These are phyloP conservation scores for Petaurus breviceps DNA, from an alignment of 2,113 vertebrate genomes.

Conservation along the genomic window DNA sequence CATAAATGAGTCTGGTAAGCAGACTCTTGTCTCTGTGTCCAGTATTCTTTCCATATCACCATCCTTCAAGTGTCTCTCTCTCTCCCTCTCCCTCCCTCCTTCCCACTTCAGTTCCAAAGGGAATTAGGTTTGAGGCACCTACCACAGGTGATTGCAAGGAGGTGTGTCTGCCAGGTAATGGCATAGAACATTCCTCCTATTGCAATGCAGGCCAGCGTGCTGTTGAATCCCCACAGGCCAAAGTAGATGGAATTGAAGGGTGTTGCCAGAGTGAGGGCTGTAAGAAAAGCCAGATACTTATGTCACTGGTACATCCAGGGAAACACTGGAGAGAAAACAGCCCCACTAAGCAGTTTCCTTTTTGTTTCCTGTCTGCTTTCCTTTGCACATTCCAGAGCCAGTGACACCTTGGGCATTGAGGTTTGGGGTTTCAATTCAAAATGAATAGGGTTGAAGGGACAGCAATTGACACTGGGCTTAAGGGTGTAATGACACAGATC, in stretches of 20 bases:
- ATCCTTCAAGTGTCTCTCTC: neutral
- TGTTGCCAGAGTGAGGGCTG: constrained; percentile 88
- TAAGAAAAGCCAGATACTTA: neutral
- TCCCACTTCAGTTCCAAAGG: neutral
- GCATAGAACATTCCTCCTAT: constrained; percentile 93
- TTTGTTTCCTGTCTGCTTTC: neutral
- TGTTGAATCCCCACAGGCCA: constrained; percentile 93
- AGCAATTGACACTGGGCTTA: neutral
- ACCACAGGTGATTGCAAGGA: constrained; percentile 91
- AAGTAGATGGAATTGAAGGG: constrained; percentile 91
- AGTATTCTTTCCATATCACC: neutral
- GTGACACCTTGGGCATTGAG: neutral
- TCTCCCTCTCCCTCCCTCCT: no score
- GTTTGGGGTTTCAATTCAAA: neutral
- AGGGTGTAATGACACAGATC: neutral
- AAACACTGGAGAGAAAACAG: neutral
- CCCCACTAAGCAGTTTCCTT: neutral
- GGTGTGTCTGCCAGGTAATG: constrained; percentile 92
- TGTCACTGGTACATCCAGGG: neutral
- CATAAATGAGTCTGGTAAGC: neutral
- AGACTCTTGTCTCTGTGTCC: neutral
- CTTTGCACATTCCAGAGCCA: neutral
- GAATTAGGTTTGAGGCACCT: constrained; percentile 17
- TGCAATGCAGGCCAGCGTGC: constrained; percentile 90
- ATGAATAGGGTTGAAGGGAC: neutral